Conservation (phyloP, 2,113 vertebrate species). For the Nesogale talazaci region DNA sequence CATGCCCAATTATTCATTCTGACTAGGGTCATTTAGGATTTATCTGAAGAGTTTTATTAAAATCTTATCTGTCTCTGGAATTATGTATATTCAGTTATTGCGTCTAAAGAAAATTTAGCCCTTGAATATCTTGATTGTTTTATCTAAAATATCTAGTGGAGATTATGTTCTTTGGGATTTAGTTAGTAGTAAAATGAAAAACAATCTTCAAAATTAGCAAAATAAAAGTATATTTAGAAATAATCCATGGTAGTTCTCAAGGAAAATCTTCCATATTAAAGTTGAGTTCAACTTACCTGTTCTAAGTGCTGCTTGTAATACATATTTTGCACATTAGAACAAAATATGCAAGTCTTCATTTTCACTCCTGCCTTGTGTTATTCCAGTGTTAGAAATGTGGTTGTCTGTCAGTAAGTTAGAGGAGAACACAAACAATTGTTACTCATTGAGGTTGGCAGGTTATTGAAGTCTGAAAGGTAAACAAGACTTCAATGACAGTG, state of each 20-base stretch:
- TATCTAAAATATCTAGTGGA: neutral
- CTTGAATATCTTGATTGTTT: neutral
- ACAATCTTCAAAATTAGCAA: neutral
- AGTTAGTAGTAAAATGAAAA: neutral
- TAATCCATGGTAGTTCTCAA: neutral
- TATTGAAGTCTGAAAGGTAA: neutral
- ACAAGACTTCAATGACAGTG: accelerated
- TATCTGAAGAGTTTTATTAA: neutral
- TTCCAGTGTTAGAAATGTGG: no score
- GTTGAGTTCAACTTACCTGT: neutral
- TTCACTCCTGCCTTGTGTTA: neutral
- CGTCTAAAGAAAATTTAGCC: neutral
- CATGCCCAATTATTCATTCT: neutral
- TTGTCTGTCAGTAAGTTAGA: no score
- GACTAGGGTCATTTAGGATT: neutral
- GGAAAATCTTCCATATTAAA: neutral
- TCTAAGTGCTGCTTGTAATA: neutral
- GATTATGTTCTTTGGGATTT: neutral
- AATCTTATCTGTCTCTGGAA: neutral
- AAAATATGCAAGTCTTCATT: no score
- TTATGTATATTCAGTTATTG: neutral
- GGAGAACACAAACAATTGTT: accelerated
- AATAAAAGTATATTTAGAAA: neutral
- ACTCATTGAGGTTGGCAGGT: neutral
- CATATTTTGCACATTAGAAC: neutral